Evolutionary conservation across 2,888 invertebrate genomes (phyloP).

Genomic region (Zygogramma bicolorata): DNA sequence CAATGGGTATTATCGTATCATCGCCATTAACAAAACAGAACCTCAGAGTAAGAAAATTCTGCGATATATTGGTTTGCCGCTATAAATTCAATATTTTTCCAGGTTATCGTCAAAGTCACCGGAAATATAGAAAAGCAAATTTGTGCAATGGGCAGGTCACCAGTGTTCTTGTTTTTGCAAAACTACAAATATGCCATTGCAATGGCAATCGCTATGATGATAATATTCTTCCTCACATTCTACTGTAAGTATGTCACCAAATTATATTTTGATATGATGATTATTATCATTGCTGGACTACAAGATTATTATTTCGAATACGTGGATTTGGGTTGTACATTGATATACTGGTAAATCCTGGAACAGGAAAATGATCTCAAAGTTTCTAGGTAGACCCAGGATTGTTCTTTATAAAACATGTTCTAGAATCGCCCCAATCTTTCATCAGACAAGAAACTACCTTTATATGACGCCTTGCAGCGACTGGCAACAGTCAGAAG

Average conservation of each 20-base stretch:
- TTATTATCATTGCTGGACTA: too few relatives aligned
- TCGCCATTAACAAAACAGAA: conserved; percentile 61
- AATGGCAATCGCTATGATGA: conserved; percentile 55
- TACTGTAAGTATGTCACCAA: conserved; percentile 57
- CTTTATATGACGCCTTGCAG: too few relatives aligned
- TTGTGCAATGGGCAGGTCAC: conserved; percentile 48
- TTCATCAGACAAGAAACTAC: too few relatives aligned
- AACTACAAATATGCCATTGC: conserved; percentile 54
- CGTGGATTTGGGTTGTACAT: too few relatives aligned
- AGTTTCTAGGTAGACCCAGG: too few relatives aligned
- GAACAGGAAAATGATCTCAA: too few relatives aligned
- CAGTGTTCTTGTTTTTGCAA: conserved; percentile 49
- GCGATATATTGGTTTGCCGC: background rate
- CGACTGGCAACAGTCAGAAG: too few relatives aligned
- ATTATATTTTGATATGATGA: too few relatives aligned
- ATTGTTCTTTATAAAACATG: too few relatives aligned
- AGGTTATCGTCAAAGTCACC: conserved; percentile 52
- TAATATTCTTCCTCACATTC: conserved; percentile 61
- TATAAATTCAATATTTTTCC: conserved; percentile 33
- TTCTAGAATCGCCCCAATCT: too few relatives aligned
- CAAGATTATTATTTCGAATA: too few relatives aligned
- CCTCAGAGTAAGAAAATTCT: conserved; percentile 49
- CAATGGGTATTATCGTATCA: conserved; percentile 59
- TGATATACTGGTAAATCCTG: too few relatives aligned
- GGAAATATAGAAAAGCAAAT: conserved; percentile 45